phyloP scores from a whole-genome alignment of 2,888 invertebrate species.

The Pseudoips prasinana region DNA sequence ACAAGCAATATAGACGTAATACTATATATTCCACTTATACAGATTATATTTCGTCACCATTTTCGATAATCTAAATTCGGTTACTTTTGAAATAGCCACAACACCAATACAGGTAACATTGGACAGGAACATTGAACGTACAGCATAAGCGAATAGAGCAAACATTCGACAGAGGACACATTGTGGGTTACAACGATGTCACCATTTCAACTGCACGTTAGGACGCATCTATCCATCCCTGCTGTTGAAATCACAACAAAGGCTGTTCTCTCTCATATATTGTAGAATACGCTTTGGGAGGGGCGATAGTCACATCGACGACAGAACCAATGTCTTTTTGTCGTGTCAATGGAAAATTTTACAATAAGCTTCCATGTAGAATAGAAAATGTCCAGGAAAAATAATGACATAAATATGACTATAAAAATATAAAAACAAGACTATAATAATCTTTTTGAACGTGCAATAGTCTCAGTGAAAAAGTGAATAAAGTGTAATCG shows the following conservation, averaged over 20 bases:
- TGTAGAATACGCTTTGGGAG: slow-evolving; percentile 62
- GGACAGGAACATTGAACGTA: slow-evolving; percentile 49
- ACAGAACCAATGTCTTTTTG: slow-evolving; percentile 31
- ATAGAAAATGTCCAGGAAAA: slow-evolving; percentile 58
- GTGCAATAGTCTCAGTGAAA: slow-evolving; percentile 56
- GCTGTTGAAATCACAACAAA: slow-evolving; percentile 55
- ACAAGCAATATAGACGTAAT: slow-evolving; percentile 52
- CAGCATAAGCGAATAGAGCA: slow-evolving; percentile 65
- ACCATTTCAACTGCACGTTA: slow-evolving; percentile 33
- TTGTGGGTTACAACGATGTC: slow-evolving; percentile 27
- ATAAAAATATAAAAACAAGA: slow-evolving; percentile 46
- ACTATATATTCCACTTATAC: slow-evolving; percentile 38
- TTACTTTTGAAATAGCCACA: slow-evolving; percentile 54
- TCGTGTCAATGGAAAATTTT: slow-evolving; percentile 46
- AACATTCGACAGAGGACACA: slow-evolving; percentile 42
- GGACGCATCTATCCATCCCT: slow-evolving; percentile 20
- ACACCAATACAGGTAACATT: slow-evolving; percentile 55
- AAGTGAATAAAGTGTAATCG: slow-evolving; percentile 57
- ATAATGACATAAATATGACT: slow-evolving; percentile 48
- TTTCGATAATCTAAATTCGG: slow-evolving; percentile 61
- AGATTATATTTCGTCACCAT: slow-evolving; percentile 55
- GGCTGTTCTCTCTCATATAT: slow-evolving; percentile 47
- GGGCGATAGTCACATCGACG: slow-evolving; percentile 76
- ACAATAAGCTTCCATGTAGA: slow-evolving; percentile 71
- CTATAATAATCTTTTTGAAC: slow-evolving; percentile 48